phyloP scores from a whole-genome alignment of 1,140 invertebrate genomes.

The Cryptotermes secundus region DNA sequence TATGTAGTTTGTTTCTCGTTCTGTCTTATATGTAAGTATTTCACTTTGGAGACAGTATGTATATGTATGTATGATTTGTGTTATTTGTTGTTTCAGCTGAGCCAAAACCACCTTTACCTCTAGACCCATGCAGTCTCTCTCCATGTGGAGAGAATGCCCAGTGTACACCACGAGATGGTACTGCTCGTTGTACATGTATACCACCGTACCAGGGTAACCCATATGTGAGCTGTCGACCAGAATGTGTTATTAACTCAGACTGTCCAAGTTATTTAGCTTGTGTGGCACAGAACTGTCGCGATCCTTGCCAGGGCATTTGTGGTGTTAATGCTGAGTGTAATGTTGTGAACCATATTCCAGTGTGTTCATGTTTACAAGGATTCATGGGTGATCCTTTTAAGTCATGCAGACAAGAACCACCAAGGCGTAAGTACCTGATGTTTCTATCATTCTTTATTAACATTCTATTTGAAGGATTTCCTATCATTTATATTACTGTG shows the following conservation, averaged over 20 bases:
- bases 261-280: constrained; percentile 78
- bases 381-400: constrained; percentile 80
- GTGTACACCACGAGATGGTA: constrained; percentile 62
- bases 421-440: constrained; percentile 53
- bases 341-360: constrained; percentile 78
- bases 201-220: constrained; percentile 80
- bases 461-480: too few species aligned
- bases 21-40: too few species aligned
- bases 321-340: constrained; percentile 75
- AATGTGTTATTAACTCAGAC: constrained; percentile 76
- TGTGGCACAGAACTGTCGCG: constrained; percentile 78
- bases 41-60: too few species aligned
- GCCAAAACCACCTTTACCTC: constrained; percentile 47
- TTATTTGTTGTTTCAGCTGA: not conserved
- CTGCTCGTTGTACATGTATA: constrained; percentile 74
- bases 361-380: constrained; percentile 73
- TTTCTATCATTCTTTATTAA: not conserved
- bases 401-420: constrained; percentile 64
- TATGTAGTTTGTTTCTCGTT: too few species aligned
- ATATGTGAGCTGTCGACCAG: constrained; percentile 62
- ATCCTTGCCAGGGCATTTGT: constrained; percentile 84
- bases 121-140: constrained; percentile 73
- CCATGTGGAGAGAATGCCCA: constrained; percentile 81
- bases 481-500: not conserved
- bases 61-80: not conserved